Conservation (phyloP, 2,888 invertebrate genomes). For the Synergus umbraculus region DNA sequence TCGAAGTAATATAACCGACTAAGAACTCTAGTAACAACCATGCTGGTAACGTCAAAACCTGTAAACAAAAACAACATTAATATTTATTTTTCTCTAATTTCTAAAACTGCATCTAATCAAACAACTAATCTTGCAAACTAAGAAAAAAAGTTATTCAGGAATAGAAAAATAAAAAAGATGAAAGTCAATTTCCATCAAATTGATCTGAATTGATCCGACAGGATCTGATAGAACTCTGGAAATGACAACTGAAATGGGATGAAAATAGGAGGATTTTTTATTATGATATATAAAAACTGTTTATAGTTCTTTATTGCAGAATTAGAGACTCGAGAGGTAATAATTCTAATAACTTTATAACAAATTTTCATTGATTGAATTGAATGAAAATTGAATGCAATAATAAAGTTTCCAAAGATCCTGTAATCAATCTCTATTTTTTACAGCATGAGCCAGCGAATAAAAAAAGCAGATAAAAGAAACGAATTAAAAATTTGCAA, state of each 20-base stretch:
- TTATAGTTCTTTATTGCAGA: neutral
- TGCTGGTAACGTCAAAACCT: neutral
- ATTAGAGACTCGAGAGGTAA: neutral
- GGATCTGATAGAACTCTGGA: too few relatives aligned
- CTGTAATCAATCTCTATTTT: neutral
- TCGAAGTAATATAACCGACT: too few relatives aligned
- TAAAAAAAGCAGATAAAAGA: neutral
- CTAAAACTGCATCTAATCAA: too few relatives aligned
- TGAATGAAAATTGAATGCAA: neutral
- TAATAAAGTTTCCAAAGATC: neutral
- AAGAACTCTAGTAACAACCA: neutral
- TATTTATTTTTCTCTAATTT: too few relatives aligned
- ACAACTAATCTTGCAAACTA: too few relatives aligned
- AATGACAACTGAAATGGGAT: neutral
- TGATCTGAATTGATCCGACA: neutral
- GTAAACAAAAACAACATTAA: too few relatives aligned
- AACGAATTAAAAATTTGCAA: neutral
- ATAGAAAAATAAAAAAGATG: neutral
- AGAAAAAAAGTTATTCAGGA: too few relatives aligned
- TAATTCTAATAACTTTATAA: neutral
- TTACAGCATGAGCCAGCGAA: constrained; percentile 12
- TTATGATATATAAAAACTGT: neutral
- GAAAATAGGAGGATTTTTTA: neutral
- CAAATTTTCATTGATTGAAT: neutral
- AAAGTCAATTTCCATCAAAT: neutral